Base-by-base conservation (phyloP, 2,888 invertebrate species). In the Panopea generosa region DNA sequence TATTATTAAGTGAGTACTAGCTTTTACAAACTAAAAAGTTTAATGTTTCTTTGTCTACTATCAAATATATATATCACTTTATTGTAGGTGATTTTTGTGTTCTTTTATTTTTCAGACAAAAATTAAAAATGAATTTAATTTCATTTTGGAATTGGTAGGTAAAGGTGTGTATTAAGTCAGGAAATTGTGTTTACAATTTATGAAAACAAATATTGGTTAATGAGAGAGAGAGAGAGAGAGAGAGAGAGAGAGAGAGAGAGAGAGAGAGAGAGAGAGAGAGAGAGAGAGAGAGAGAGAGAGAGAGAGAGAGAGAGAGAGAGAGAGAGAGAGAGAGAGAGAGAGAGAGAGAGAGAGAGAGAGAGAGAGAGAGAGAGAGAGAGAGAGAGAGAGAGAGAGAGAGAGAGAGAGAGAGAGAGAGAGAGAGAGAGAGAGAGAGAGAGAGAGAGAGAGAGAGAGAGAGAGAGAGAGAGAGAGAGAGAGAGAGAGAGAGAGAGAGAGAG, bases 391-490 rank as follows among this genome's bases (percentile, higher is more conserved):
- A 20, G 29, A 59, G 26, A 27, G 49, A 59, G 49, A 49, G 29
- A 57, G 49, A 60, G 33, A 60, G 53, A 65, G 65, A 66, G 66
- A 68, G 76, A 80, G 65, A 77, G 49, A 63, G 61, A 62, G 60
- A 63, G 65, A 68, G 67, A 73, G 69, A 75, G 81, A 83, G 77
- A 77, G 62, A 77, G 78, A 82, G 73, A 76, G 73, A 77, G 79
- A 80, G 74, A 74, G 81, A 75, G 74, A 72, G 63, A 63, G 69
- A 55, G 65, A 65, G 65, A 71, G 71, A 65, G 71, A 63, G 62
- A 52, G 60, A 61, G 62, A 63, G 68, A 68, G 60, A 68, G 68
- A 61, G 60, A 61, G 40, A 40, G 40, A 40, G 50, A 49, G 16
- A 49, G 20, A n/a, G 50, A 18, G 50, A 49, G 20, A 18, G 50